phyloP scores from a whole-genome alignment of 2,797 vertebrate species.

The Coregonus ussuriensis region DNA sequence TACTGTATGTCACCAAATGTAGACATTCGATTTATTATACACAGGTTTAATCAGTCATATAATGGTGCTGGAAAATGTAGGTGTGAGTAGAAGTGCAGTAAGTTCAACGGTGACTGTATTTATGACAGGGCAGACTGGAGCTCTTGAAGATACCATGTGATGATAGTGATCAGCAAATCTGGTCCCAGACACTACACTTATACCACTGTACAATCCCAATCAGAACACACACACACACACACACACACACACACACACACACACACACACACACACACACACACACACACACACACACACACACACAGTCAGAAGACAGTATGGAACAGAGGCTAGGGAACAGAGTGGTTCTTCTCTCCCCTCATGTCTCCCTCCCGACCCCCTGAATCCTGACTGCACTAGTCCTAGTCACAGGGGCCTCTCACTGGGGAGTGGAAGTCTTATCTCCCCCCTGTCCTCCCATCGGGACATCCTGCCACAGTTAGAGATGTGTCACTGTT shows the following conservation, averaged over 20 bases:
- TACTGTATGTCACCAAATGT: neutral
- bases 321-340: no score
- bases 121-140: no score
- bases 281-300: no score
- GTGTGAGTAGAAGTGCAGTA: neutral
- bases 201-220: no score
- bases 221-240: no score
- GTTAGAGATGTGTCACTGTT: neutral
- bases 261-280: no score
- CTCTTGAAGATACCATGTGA: no score
- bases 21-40: neutral
- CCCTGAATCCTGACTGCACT: conserved; percentile 43
- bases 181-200: no score
- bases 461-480: conserved; percentile 7
- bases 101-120: neutral
- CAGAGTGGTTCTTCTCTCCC: no score
- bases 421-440: conserved; percentile 8
- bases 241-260: no score
- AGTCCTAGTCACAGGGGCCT: conserved; percentile 36
- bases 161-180: no score
- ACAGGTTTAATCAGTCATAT: neutral
- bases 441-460: conserved; percentile 13
- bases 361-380: conserved; percentile 20
- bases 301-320: no score
- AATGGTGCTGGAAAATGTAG: neutral